Evolutionary conservation across 2,888 invertebrate genomes (phyloP).

Genomic region (Laspeyria flexula): DNA sequence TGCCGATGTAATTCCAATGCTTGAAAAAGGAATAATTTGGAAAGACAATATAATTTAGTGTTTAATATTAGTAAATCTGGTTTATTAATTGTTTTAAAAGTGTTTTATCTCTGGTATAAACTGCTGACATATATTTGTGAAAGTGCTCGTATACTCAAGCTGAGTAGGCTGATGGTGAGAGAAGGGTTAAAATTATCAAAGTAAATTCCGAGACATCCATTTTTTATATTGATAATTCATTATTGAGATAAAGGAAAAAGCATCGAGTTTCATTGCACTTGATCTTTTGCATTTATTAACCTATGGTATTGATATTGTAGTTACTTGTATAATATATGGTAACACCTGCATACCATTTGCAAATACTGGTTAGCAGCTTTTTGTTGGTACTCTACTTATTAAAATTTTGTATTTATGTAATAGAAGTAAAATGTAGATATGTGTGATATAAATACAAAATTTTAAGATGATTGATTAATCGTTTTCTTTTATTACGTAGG

Average conservation of each 20-base stretch:
- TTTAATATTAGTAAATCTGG: slow-evolving; percentile 84
- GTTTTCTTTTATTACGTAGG: slow-evolving; percentile 81
- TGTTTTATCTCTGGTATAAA: slow-evolving; percentile 82
- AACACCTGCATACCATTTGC: slow-evolving; percentile 83
- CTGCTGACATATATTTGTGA: slow-evolving; percentile 70
- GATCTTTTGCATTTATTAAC: slow-evolving; percentile 87
- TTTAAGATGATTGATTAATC: slow-evolving; percentile 80
- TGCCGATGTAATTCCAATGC: slow-evolving; percentile 73
- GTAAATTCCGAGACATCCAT: slow-evolving; percentile 60
- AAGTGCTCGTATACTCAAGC: slow-evolving; percentile 70
- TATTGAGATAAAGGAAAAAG: slow-evolving; percentile 66
- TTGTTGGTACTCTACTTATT: slow-evolving; percentile 79
- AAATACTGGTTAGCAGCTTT: slow-evolving; percentile 84
- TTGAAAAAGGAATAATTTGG: slow-evolving; percentile 76
- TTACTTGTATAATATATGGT: slow-evolving; percentile 86
- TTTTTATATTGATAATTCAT: slow-evolving; percentile 70
- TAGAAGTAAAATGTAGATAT: slow-evolving; percentile 86
- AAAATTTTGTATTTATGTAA: slow-evolving; percentile 87
- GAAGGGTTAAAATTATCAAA: slow-evolving; percentile 64
- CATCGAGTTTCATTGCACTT: slow-evolving; percentile 83
- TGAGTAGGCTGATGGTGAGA: slow-evolving; percentile 65
- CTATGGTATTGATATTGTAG: slow-evolving; percentile 86
- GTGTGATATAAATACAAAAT: slow-evolving; percentile 86
- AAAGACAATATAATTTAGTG: slow-evolving; percentile 86
- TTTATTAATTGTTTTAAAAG: slow-evolving; percentile 84